Evolutionary conservation across 2,113 vertebrate species (phyloP), one percentile per base, ranked within the genome.

Genomic region (Cochlearius cochlearius): DNA sequence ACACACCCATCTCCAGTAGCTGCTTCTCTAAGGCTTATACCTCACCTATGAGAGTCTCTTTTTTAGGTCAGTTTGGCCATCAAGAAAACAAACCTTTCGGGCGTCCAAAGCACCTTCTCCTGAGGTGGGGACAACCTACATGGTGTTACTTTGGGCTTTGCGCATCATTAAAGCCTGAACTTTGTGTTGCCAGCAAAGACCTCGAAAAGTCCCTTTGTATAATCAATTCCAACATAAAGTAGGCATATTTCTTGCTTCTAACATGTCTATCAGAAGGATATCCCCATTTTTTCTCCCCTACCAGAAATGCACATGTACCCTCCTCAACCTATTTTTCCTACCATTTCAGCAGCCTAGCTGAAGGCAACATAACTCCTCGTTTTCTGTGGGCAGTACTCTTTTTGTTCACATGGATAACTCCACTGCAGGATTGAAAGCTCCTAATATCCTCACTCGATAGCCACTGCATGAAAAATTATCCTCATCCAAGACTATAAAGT

Each of bases 381-480:
- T 88, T 94, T 92, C 72, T 64, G 43, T 34, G 67, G 43, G 27
- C 58, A 82, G 49, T 15, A 64, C 18, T 16, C n/a, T 59, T 66
- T 63, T 32, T 0, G 0, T 64, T 91, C 59, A 47, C 0, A 0
- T 26, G 68, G 56, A 53, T 84, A 92, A 67, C 39, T 71, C 4
- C 0, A 29, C 63, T 92, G 64, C 38, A 86, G 86, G 47, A 75
- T 5, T 95, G 94, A 94, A 86, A 81, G 64, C 60, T 89, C 45
- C 34, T 91, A 91, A 95, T 80, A 91, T 66, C 71, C 41, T 79
- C 74, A 88, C 66, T 83, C n/a, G 20, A 34, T 82, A 95, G 41
- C 76, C 49, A 91, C 32, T 79, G 41, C 62, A 76, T 89, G 86
- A 96, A 94, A 95, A 96, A 89, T 95, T 89, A 79, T 88, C 58